These are phyloP conservation scores for Danaus plexippus DNA, from an alignment of 1,140 invertebrate genomes.

Conservation along the genomic window DNA sequence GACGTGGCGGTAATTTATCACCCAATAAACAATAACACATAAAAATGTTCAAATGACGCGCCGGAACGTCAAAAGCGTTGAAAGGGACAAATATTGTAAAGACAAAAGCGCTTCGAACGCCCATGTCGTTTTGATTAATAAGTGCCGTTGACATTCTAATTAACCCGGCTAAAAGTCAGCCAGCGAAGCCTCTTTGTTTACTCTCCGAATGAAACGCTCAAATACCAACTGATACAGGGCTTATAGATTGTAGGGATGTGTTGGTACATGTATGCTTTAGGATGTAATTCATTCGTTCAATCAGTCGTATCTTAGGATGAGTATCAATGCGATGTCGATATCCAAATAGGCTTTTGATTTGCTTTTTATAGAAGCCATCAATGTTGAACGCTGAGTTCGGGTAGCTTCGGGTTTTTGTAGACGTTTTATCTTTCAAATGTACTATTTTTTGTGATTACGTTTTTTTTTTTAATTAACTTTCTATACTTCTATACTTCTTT, in stretches of 20 bases:
- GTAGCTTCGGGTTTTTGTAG: too few relatives aligned
- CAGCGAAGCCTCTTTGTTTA: constrained; percentile 42
- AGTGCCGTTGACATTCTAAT: constrained; percentile 64
- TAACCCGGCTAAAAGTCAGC: constrained; percentile 59
- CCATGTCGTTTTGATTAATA: constrained; percentile 57
- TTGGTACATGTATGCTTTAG: too few relatives aligned
- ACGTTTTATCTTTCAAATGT: too few relatives aligned
- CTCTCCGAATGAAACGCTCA: constrained; percentile 36
- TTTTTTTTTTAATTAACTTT: background rate
- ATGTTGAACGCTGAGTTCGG: too few relatives aligned
- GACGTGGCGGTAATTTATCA: constrained; percentile 1
- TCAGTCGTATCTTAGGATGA: constrained; percentile 11
- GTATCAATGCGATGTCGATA: too few relatives aligned
- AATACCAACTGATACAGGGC: constrained; percentile 32
- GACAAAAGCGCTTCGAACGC: constrained; percentile 26
- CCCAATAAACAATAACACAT: constrained; percentile 9
- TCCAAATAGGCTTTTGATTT: too few relatives aligned
- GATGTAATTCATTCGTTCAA: constrained; percentile 13
- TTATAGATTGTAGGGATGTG: background rate
- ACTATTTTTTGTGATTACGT: background rate
- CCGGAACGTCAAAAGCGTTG: constrained; percentile 14
- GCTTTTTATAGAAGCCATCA: too few relatives aligned
- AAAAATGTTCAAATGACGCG: constrained; percentile 24
- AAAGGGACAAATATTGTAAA: constrained; percentile 26
- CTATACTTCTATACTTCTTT: constrained; percentile 5